Evolutionary conservation across 2,888 invertebrate species (phyloP), one percentile per base, ranked within the genome.

Genomic region (Steinernema scapterisci): DNA sequence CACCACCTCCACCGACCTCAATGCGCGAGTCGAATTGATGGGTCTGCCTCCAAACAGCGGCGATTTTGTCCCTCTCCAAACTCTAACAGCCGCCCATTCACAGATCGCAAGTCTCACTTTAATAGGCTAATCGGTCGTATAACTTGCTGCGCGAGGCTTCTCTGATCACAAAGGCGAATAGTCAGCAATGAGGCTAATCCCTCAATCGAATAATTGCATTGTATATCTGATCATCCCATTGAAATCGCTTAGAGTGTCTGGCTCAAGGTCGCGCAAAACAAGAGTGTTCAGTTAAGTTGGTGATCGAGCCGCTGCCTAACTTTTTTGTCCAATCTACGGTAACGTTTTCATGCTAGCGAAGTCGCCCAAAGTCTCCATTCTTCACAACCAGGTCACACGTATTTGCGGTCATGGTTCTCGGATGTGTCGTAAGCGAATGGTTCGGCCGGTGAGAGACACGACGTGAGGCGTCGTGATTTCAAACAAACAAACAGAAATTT

Each of bases 51-150:
- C 63, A 63, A 63, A 63, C 63, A 25, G 63, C 38, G 31, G 31
- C 63, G 63, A 63, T 27, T 54, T 63, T 63, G 63, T 63, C 19
- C 27, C 63, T 63, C 63, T 25, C 16, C 63, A n/a, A 16, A 63
- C 63, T 63, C 31, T 6, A 27, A 16, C 63, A 25, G 25, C 21
- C 63, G 63, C 63, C 63, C 63, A 63, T 63, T 63, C 63, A 63
- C 63, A 25, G 31, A 52, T 21, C 38, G 38, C 38, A 38, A 38
- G 48, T 21, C 54, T 13, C 31, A 16, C 63, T 31, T 63, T 63
- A 63, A 63, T 63, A 63, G 63, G 63, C 63, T 63, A 63, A 63
- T 63, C 63, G 63, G 27, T 63, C 63, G 63, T 31, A 63, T 63
- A 63, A 63, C 63, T 63, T 63, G 63, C n/a, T 63, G 25, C 21